These are phyloP conservation scores for Rhopalosiphum maidis DNA, from an alignment of 1,140 invertebrate species.

Conservation along the genomic window DNA sequence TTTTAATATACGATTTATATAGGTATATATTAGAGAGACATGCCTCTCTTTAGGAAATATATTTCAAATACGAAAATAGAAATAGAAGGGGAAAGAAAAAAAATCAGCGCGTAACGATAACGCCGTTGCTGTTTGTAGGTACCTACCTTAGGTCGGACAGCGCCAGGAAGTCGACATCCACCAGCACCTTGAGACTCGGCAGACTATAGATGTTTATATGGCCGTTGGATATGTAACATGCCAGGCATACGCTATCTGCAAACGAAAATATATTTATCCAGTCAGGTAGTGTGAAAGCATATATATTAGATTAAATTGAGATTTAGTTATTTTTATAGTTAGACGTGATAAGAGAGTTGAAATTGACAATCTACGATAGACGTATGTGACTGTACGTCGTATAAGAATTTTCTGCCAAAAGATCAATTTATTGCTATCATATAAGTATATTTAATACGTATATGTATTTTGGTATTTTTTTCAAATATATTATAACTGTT, in stretches of 20 bases:
- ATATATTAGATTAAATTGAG: neutral
- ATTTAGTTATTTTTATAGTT: neutral
- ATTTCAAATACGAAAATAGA: neutral
- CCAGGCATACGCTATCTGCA: slow-evolving; percentile 91
- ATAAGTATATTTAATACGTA: neutral
- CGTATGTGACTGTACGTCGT: neutral
- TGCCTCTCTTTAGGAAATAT: neutral
- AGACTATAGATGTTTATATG: slow-evolving; percentile 91
- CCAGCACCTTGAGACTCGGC: slow-evolving; percentile 87
- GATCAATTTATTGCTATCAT: neutral
- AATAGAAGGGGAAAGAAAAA: neutral
- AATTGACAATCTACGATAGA: neutral
- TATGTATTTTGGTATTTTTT: neutral
- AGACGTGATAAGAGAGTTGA: neutral
- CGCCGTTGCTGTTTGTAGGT: slow-evolving; percentile 60
- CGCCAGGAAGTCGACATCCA: slow-evolving; percentile 93
- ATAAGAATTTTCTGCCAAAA: neutral
- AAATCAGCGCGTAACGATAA: neutral
- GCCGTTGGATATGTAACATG: slow-evolving; percentile 92
- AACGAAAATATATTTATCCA: slow-evolving; percentile 59
- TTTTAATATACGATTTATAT: neutral
- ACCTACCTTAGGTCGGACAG: slow-evolving; percentile 88
- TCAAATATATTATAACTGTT: neutral
- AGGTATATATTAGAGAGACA: neutral
- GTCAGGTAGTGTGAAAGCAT: neutral